Conservation (phyloP, 2,797 vertebrate genomes). For the Brotula barbata region DNA sequence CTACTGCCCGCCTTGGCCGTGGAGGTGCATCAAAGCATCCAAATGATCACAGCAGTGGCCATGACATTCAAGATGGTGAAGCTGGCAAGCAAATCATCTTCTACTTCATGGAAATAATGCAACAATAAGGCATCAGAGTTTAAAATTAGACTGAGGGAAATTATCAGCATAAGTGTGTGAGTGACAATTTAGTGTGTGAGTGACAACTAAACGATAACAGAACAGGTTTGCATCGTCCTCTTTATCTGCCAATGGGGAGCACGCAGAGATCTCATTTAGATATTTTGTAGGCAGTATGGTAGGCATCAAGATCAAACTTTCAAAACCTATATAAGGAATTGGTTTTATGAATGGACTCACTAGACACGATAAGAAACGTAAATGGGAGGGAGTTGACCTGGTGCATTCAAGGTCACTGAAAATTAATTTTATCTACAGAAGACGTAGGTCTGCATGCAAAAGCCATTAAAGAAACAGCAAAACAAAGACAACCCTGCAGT, state of each 20-base stretch:
- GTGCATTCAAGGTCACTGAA: no score
- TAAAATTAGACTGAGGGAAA: background rate
- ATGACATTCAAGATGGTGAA: conserved; percentile 46
- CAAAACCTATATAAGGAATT: background rate
- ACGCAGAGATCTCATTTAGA: conserved; percentile 3
- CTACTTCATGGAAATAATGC: conserved; percentile 42
- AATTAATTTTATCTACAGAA: no score
- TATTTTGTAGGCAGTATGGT: background rate
- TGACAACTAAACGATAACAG: no score
- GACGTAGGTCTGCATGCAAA: no score
- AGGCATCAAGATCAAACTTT: background rate
- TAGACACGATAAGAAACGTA: background rate
- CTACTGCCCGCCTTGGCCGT: conserved; percentile 55
- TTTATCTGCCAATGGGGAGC: conserved; percentile 30
- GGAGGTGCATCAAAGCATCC: conserved; percentile 71
- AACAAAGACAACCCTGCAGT: no score
- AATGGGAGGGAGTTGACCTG: background rate
- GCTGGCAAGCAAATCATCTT: conserved; percentile 31
- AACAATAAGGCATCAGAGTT: conserved; percentile 20
- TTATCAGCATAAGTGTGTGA: background rate
- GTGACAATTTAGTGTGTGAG: background rate
- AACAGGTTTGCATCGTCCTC: conserved; percentile 42
- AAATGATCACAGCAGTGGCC: conserved; percentile 61
- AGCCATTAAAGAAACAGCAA: no score
- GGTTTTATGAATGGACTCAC: background rate